These are phyloP conservation scores for Carposina sasakii DNA, from an alignment of 1,140 invertebrate species.

Conservation along the genomic window DNA sequence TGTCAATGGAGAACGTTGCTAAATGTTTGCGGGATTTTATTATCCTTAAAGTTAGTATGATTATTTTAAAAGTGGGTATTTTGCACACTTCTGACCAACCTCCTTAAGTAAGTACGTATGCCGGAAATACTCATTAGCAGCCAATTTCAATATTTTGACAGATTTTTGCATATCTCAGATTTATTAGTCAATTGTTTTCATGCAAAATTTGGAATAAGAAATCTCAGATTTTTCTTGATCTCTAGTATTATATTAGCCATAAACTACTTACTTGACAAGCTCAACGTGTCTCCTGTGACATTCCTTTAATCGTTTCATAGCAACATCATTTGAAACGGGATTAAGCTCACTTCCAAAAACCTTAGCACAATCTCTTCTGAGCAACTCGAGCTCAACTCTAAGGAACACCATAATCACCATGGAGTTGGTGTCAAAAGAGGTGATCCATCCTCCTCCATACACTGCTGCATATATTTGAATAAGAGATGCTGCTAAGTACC, in stretches of 20 bases:
- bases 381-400: conserved; percentile 34
- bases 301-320: conserved; percentile 22
- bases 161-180: too few relatives aligned
- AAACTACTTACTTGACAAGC: conserved; percentile 37
- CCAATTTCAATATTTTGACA: too few relatives aligned
- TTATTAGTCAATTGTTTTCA: too few relatives aligned
- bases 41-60: too few relatives aligned
- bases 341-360: conserved; percentile 29
- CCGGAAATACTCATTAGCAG: too few relatives aligned
- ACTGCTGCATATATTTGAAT: conserved; percentile 35
- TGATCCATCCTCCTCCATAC: conserved; percentile 39
- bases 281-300: conserved; percentile 38
- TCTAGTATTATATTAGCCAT: background rate
- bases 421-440: conserved; percentile 39
- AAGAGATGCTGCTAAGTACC: conserved; percentile 28
- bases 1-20: too few relatives aligned
- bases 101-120: too few relatives aligned
- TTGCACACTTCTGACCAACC: too few relatives aligned
- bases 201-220: conserved; percentile 4
- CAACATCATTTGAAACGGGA: conserved; percentile 8
- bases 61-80: too few relatives aligned
- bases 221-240: background rate
- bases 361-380: conserved; percentile 28
- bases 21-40: too few relatives aligned
- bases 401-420: conserved; percentile 48